Evolutionary conservation across 2,888 invertebrate genomes (phyloP).

Genomic region (Rhogogaster chlorosoma): DNA sequence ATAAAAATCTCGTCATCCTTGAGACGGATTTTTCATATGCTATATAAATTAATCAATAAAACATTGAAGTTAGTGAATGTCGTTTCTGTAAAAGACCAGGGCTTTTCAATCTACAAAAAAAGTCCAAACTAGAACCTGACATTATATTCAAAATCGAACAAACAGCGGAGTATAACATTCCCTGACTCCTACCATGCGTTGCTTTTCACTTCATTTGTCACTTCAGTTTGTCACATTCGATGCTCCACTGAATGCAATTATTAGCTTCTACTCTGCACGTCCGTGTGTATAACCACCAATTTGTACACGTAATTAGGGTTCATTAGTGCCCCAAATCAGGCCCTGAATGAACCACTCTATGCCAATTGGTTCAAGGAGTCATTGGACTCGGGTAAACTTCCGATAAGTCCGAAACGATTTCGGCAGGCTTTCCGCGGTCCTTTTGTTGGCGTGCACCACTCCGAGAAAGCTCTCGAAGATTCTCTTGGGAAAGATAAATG

Average conservation of each 20-base stretch:
- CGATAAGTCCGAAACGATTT: conserved; percentile 15
- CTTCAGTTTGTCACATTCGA: conserved; percentile 9
- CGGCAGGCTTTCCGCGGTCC: neutral
- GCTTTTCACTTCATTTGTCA: neutral
- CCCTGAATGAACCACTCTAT: neutral
- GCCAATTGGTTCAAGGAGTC: neutral
- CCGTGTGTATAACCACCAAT: neutral
- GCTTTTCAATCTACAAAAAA: neutral
- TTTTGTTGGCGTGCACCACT: neutral
- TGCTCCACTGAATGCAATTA: neutral
- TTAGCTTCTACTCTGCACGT: neutral
- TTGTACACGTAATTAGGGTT: conserved; percentile 14
- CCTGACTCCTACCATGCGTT: neutral
- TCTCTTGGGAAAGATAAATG: conserved; percentile 38
- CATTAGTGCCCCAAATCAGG: neutral
- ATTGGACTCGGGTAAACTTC: conserved; percentile 19
- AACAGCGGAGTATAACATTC: neutral
- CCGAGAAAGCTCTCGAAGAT: neutral
- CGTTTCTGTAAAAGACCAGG: neutral
- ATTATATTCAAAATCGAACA: neutral
- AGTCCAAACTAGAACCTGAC: neutral
- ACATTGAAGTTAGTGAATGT: neutral
- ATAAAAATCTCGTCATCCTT: neutral
- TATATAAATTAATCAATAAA: neutral
- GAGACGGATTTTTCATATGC: neutral